Base-by-base conservation (phyloP, 2,797 vertebrate genomes). In the Heliangelus exortis region DNA sequence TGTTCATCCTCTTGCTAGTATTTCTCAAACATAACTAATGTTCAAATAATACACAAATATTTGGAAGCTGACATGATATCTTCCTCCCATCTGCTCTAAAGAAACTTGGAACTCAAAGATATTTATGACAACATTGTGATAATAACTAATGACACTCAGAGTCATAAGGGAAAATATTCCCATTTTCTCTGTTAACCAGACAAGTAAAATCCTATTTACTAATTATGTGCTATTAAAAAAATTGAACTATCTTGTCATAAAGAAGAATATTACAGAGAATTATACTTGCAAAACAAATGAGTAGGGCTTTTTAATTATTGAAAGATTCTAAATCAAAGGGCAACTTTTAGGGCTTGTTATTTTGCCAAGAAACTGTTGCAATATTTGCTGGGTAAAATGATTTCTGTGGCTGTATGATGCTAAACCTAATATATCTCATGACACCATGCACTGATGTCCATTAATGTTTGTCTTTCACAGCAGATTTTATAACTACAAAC, bases 61-160 rank as follows among this genome's bases (percentile, higher is more conserved):
- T 94, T 91, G 47, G 45, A 47, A 26, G 16, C 71, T 88, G 76
- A 75, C 66, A 81, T 47, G 33, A 4, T 82, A 86, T n/a, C 50
- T 95, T 90, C 67, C 50, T 93, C 72, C 92, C 90, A 94, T 94
- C 86, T 94, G 86, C 84, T 96, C 86, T 90, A 93, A 94, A 89
- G 78, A 82, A 84, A 90, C 23, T 87, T 94, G 80, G 83, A 96
- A 93, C 59, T 84, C 90, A 95, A 94, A 86, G 58, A 51, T 51
- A 88, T 73, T 63, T 84, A 68, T 68, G 77, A 76, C 79, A 92
- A 91, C 80, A 86, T 36, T 84, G 65, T 79, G 83, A 88, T 90
- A 88, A 91, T 67, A 61, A 84, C 71, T 90, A 88, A 92, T 71
- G 63, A 84, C 71, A 91, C 11, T 50, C 73, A 83, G 14, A 41